These are phyloP conservation scores for Blastobasis lacticolella DNA, from an alignment of 2,888 invertebrate genomes.

Conservation along the genomic window DNA sequence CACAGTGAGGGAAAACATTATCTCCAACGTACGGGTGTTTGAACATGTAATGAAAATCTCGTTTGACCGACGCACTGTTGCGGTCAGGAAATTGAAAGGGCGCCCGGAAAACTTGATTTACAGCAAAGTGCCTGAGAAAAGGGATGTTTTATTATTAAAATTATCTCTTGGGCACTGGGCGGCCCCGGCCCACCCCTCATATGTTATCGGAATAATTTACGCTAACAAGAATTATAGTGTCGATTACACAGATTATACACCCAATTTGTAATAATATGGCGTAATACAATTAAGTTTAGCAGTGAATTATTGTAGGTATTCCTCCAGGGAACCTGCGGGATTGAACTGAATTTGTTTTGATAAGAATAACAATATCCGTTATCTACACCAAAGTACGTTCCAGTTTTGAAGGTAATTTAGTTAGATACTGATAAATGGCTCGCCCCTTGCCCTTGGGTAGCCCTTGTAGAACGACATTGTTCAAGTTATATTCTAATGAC, in stretches of 20 bases:
- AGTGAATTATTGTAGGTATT: not conserved
- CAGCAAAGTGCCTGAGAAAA: slow-evolving; percentile 57
- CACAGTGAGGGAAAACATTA: slow-evolving; percentile 27
- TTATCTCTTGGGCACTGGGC: slow-evolving; percentile 44
- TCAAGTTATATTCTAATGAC: not conserved
- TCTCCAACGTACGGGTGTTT: slow-evolving; percentile 26
- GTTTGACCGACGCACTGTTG: slow-evolving; percentile 50
- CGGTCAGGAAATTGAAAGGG: slow-evolving; percentile 66
- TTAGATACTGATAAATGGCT: too few species aligned
- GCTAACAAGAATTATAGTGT: slow-evolving; percentile 27
- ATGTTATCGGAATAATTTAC: slow-evolving; percentile 24
- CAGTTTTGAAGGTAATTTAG: too few species aligned
- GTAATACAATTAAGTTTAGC: not conserved
- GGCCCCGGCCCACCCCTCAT: slow-evolving; percentile 24
- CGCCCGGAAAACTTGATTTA: slow-evolving; percentile 63
- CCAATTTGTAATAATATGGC: not conserved
- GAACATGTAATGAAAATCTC: slow-evolving; percentile 53
- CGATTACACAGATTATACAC: slow-evolving; percentile 28
- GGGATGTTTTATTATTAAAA: slow-evolving; percentile 66
- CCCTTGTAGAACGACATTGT: not conserved
- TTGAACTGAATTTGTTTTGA: not conserved
- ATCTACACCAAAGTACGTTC: too few species aligned
- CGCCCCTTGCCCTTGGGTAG: too few species aligned
- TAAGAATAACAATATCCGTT: not conserved
- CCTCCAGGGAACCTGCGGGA: not conserved